Evolutionary conservation across 64 coral and sea anemone genomes (phyloP).

Genomic region (Hydrozoanthus tunicans): DNA sequence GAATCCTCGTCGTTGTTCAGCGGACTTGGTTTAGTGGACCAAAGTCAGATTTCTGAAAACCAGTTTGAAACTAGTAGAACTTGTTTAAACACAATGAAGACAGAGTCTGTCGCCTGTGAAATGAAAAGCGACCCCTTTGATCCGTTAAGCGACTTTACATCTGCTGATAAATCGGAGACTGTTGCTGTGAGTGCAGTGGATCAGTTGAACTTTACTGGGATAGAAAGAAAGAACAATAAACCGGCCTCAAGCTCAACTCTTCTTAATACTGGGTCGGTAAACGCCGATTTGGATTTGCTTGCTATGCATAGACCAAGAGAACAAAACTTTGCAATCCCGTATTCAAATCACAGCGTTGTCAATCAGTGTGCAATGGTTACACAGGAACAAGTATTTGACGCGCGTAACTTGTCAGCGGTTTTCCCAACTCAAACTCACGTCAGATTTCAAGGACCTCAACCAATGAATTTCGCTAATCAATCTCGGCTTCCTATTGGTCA

Average conservation of each 20-base stretch:
- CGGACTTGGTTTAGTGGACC: constrained; percentile 29
- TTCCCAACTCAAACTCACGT: neutral
- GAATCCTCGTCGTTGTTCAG: constrained; percentile 28
- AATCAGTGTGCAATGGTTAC: constrained; percentile 2
- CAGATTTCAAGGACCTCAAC: neutral
- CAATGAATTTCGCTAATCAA: neutral
- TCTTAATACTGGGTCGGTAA: neutral
- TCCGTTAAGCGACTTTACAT: constrained; percentile 9
- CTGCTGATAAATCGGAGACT: neutral
- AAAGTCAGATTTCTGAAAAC: constrained; percentile 9
- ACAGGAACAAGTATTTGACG: constrained; percentile 9
- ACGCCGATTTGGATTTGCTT: neutral
- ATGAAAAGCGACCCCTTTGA: constrained; percentile 22
- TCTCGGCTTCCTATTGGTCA: neutral
- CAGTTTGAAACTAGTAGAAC: neutral
- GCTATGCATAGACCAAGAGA: neutral
- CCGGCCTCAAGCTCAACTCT: neutral
- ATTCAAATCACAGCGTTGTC: neutral
- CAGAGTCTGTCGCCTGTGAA: neutral
- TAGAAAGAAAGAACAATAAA: neutral
- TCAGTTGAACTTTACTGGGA: neutral
- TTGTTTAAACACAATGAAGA: neutral
- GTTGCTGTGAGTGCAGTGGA: neutral
- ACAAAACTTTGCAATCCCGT: neutral
- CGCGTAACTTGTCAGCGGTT: neutral